Conservation (phyloP, 2,113 vertebrate species). For the Acrocephalus arundinaceus region DNA sequence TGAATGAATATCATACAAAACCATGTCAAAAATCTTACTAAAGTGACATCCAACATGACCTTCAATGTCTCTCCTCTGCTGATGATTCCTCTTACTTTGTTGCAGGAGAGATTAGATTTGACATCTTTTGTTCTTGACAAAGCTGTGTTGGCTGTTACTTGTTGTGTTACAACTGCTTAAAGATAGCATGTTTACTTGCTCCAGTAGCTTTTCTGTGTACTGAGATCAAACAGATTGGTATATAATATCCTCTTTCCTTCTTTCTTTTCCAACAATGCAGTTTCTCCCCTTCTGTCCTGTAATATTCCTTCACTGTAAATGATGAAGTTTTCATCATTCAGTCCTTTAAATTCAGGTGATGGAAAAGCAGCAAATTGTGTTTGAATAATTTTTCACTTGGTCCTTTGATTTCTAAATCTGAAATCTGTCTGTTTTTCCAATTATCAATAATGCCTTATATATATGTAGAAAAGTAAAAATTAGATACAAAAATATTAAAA, state of each 20-base stretch:
- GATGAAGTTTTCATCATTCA: neutral
- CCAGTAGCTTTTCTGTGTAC: neutral
- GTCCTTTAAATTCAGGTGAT: neutral
- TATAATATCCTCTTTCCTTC: neutral
- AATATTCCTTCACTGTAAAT: neutral
- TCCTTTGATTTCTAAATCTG: neutral
- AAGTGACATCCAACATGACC: neutral
- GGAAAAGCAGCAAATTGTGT: neutral
- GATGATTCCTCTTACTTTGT: neutral
- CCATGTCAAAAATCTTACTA: neutral
- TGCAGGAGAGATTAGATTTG: neutral
- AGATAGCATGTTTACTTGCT: neutral
- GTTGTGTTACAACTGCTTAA: neutral
- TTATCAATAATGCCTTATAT: neutral
- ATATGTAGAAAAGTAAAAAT: neutral
- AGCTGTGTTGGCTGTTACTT: neutral
- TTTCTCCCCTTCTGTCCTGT: neutral
- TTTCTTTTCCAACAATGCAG: neutral
- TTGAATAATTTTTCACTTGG: neutral
- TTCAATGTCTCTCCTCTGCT: neutral
- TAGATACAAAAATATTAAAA: neutral
- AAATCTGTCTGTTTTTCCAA: neutral
- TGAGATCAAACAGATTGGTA: neutral
- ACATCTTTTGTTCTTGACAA: conserved; percentile 9
- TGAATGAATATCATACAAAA: neutral